These are phyloP conservation scores for Saimiri boliviensis DNA, from an alignment of 2,113 vertebrate genomes.

Conservation along the genomic window DNA sequence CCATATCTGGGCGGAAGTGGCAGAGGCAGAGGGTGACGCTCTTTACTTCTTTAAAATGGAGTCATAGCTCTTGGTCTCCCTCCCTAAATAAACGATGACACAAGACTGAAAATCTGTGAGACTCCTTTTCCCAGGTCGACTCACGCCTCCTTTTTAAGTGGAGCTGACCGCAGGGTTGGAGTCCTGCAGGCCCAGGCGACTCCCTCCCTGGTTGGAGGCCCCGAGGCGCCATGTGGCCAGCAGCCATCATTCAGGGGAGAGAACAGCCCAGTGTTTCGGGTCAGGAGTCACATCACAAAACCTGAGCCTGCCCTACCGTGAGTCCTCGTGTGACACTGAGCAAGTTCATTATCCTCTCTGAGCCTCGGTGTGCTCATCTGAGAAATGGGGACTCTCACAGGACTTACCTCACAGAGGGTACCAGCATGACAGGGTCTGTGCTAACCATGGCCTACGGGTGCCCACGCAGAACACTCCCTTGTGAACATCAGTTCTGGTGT, in stretches of 20 bases:
- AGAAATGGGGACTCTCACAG: too few species aligned
- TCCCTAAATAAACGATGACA: neutral
- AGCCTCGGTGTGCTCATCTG: neutral
- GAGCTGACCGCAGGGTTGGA: neutral
- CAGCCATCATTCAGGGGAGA: neutral
- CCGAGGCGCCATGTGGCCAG: neutral
- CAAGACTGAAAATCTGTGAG: neutral
- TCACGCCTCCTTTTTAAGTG: neutral
- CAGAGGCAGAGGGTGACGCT: neutral
- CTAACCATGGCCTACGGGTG: fast-evolving
- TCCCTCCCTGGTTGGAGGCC: neutral
- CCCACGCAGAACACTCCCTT: too few species aligned
- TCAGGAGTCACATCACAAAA: neutral
- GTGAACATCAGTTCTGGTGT: fast-evolving
- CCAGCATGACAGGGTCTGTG: neutral
- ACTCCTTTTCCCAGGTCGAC: too few species aligned
- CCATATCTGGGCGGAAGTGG: neutral
- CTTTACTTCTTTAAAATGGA: neutral
- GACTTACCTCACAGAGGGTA: neutral
- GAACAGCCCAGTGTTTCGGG: neutral
- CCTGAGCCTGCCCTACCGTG: neutral
- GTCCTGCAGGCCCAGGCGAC: neutral
- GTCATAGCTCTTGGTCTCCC: neutral
- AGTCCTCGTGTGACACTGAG: neutral
- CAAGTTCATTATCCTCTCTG: neutral